phyloP scores from a whole-genome alignment of 53 echinoderm and acorn worm genomes.

The Temnopleurus reevesii region DNA sequence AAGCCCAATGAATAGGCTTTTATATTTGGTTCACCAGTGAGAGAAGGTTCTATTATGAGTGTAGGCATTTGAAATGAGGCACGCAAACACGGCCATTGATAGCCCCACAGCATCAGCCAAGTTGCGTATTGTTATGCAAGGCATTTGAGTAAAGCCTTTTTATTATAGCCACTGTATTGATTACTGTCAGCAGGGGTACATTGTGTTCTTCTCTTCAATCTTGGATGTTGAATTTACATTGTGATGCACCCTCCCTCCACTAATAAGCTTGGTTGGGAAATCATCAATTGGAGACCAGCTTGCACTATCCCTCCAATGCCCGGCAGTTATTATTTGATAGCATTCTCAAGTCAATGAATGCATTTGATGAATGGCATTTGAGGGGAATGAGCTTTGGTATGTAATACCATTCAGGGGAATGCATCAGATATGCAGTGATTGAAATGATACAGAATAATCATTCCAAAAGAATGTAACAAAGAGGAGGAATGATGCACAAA shows the following conservation, averaged over 20 bases:
- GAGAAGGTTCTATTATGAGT: constrained; percentile 29
- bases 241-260: neutral
- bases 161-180: constrained; percentile 28
- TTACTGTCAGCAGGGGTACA: constrained; percentile 19
- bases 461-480: too few relatives aligned
- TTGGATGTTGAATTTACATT: neutral
- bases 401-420: neutral
- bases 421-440: neutral
- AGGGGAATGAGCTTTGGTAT: neutral
- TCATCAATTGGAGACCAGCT: neutral
- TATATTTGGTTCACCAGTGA: constrained; percentile 16
- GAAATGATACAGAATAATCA: too few relatives aligned
- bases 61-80: constrained; percentile 26
- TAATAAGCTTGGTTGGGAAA: neutral
- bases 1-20: constrained; percentile 2
- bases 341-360: neutral
- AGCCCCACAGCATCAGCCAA: neutral
- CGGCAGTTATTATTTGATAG: neutral
- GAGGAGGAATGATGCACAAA: too few relatives aligned
- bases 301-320: neutral
- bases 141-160: constrained; percentile 25
- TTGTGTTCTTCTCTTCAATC: constrained; percentile 14
- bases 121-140: constrained; percentile 46
- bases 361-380: neutral
- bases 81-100: constrained; percentile 47